These are phyloP conservation scores for Pollenia angustigena DNA, from an alignment of 2,888 invertebrate genomes.

Conservation along the genomic window DNA sequence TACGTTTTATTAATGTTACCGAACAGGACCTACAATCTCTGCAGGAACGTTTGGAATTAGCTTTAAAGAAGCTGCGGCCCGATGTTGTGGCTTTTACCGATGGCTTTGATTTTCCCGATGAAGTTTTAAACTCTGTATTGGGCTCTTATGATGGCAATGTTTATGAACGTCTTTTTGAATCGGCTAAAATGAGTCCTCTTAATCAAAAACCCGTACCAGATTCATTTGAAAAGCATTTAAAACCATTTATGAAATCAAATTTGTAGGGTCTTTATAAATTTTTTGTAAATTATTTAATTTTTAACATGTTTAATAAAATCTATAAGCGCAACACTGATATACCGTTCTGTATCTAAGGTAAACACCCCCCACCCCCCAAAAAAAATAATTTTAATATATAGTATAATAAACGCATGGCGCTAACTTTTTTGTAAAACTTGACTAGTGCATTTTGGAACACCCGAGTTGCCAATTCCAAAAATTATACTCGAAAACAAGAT, in stretches of 20 bases:
- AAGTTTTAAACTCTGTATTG: slow-evolving; percentile 89
- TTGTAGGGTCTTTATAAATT: slow-evolving; percentile 84
- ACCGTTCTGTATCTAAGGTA: too few species aligned
- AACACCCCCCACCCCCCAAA: too few species aligned
- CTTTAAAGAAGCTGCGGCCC: slow-evolving; percentile 90
- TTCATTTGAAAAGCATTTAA: slow-evolving; percentile 88
- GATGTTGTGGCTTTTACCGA: slow-evolving; percentile 96
- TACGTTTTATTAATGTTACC: slow-evolving; percentile 84
- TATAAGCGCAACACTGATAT: too few species aligned
- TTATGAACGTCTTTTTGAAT: slow-evolving; percentile 91
- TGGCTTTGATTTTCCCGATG: slow-evolving; percentile 93
- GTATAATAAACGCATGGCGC: too few species aligned
- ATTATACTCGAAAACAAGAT: too few species aligned
- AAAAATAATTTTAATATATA: too few species aligned
- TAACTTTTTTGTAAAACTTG: too few species aligned
- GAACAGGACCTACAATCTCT: slow-evolving; percentile 82
- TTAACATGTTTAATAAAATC: neutral
- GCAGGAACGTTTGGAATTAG: slow-evolving; percentile 89
- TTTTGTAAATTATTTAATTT: neutral
- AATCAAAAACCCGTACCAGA: slow-evolving; percentile 92
- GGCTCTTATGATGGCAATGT: slow-evolving; percentile 94
- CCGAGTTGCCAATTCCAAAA: too few species aligned
- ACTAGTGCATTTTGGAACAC: too few species aligned
- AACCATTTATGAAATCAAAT: slow-evolving; percentile 91
- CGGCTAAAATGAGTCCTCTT: slow-evolving; percentile 92